Base-by-base conservation (phyloP, 2,888 invertebrate species). In the Salpingus planirostris region DNA sequence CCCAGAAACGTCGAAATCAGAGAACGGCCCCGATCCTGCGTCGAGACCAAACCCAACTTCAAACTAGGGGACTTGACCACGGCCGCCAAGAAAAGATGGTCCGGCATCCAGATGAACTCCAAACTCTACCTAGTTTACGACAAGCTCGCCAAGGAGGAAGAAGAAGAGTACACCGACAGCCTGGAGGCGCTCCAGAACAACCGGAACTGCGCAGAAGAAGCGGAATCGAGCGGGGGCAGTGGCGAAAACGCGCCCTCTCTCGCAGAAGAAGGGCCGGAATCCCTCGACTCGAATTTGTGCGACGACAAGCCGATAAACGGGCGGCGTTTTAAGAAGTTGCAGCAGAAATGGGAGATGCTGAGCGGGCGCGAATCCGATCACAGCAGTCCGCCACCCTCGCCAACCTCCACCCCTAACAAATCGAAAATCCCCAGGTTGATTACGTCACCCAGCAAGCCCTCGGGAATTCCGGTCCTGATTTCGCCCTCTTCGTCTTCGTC, bases 301-400 rank as follows among this genome's bases (percentile, higher is more conserved):
- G 64, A 65, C 39, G 62, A 62, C 13, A 63, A 62, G 43, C 64
- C 64, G 6, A 41, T 68, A 2, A 76, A 74, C 29, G 78, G 76
- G 11, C 74, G 74, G 38, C 78, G 82, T 54, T 87, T 86, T 66
- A 72, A 79, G 12, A 72, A 80, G 42, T 64, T 87, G 36, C 85
- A 85, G 54, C 76, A 81, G 54, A 82, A 82, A 54, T 87, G 87
- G 87, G 86, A 87, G 57, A 73, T 81, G 66, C 68, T 86, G 43
- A 79, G 80, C 44, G 71, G 70, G 7, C 67, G 68, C 28, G 71
- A 71, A 21, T 61, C 61, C 1, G 21, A 13, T 11, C 27, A 27
- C 2, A 65, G 65, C 0, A n/a, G n/a, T n/a, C 55, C 55, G 3
- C 62, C 60, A 21, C 50, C 45, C 8, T 68, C 68, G 2, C 68